phyloP scores from a whole-genome alignment of 92 coral and sea anemone genomes.

The Scolanthus callimorphus region DNA sequence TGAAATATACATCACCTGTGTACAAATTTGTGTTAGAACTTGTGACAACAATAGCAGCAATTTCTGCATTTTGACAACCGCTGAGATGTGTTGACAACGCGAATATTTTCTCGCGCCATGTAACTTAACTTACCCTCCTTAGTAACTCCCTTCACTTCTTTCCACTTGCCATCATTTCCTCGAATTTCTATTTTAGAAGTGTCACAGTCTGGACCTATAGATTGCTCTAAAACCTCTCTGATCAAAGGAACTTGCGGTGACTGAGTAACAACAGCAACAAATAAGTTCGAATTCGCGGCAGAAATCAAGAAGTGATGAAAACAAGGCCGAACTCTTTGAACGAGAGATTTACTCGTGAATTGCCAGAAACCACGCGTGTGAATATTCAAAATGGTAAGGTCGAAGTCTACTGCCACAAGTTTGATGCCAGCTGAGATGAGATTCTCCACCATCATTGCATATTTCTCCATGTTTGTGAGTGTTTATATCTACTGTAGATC shows the following conservation, averaged over 20 bases:
- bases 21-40: no score
- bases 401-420: conserved; percentile 93
- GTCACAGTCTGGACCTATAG: conserved; percentile 70
- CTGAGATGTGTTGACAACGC: no score
- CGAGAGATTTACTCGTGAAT: conserved; percentile 78
- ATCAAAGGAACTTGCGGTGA: conserved; percentile 85
- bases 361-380: conserved; percentile 93
- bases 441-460: conserved; percentile 59
- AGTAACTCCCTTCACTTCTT: conserved; percentile 59
- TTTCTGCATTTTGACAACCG: no score
- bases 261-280: conserved; percentile 89
- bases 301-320: conserved; percentile 72
- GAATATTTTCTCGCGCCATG: no score
- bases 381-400: conserved; percentile 77
- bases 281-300: conserved; percentile 57
- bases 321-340: conserved; percentile 83
- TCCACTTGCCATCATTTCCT: conserved; percentile 86
- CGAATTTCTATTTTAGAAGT: conserved; percentile 71
- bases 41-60: no score
- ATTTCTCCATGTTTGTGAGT: conserved; percentile 68
- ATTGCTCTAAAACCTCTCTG: conserved; percentile 66
- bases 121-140: conserved; percentile 90
- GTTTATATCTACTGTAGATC: neutral
- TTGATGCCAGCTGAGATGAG: conserved; percentile 65
- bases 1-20: no score